Base-by-base conservation (phyloP, 2,797 vertebrate species). In the Philypnodon macrostomus region DNA sequence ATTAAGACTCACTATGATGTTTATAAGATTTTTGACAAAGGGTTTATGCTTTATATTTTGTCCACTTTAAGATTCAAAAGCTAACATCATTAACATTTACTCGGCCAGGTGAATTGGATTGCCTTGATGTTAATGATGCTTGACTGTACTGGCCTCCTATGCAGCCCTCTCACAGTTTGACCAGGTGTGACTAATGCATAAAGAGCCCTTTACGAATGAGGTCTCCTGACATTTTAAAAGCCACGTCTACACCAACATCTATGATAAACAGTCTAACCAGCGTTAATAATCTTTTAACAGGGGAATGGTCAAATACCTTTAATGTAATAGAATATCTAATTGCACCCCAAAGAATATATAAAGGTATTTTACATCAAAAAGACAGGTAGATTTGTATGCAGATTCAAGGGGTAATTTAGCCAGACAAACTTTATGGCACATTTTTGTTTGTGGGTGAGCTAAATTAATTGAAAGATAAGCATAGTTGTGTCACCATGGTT, bases 401-500 rank as follows among this genome's bases (percentile, higher is more conserved):
- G 12, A 16, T 37, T 58, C 1, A 52, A 44, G 52, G 59, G 42
- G 30, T 26, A 46, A 10, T 36, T 44, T 39, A 56, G 16, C 53
- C 38, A 56, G 58, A 53, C 21, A 21, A 14, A 53, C 33, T 19
- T 58, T 16, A 24, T 16, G 51, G 55, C 3, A 7, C 21, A 44
- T 65, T 44, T 51, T 37, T 5, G 7, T 66, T 57, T 61, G 56
- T 35, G 61, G 58, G 67, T 58, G 70, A 32, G 31, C 39, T 51
- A 52, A 64, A 59, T 73, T 56, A 69, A 70, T 57, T 51, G 21
- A 15, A 58, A 59, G 63, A 63, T 55, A 37, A 52, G 33, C 13
- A 38, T 15, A 17, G 21, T 24, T 16, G 21, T n/a, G n/a, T n/a
- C 47, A 67, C 35, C 19, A 52, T 32, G 55, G 61, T 42, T 32